Evolutionary conservation across 2,113 vertebrate species (phyloP).

Genomic region (Apeltes quadracus): DNA sequence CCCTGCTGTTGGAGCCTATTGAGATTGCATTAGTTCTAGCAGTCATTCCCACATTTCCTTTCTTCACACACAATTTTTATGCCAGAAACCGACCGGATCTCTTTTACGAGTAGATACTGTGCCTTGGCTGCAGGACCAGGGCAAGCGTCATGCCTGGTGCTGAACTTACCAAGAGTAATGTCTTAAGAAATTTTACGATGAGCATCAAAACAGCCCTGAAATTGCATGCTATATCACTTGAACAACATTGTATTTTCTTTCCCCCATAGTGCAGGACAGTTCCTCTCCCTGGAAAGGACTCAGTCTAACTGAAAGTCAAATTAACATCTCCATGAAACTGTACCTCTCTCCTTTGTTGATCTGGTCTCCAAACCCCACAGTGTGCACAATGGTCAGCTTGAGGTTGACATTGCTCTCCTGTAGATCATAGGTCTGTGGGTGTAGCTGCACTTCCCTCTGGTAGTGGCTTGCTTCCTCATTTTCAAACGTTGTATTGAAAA

Average conservation of each 20-base stretch:
- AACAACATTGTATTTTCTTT: not conserved
- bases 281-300: not conserved
- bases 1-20: conserved; percentile 47
- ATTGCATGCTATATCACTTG: not conserved
- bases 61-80: conserved; percentile 31
- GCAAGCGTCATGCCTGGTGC: conserved; percentile 6
- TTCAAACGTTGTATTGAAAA: conserved; percentile 95
- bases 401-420: conserved; percentile 95
- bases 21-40: conserved; percentile 53
- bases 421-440: conserved; percentile 87
- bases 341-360: conserved; percentile 97
- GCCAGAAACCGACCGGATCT: conserved; percentile 28
- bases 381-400: conserved; percentile 92
- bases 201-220: not conserved
- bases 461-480: conserved; percentile 92
- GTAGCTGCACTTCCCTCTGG: conserved; percentile 82
- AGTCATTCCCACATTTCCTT: conserved; percentile 38
- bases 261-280: not conserved
- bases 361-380: conserved; percentile 95
- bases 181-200: not conserved
- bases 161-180: conserved; percentile 6
- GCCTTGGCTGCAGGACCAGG: conserved; percentile 24
- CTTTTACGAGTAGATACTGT: conserved; percentile 12
- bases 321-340: not conserved
- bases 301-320: not conserved